Percentiles rank a stretch among this genome's conserved stretches.
phyloP scores from a whole-genome alignment of 2,888 invertebrate genomes.

The Anaspis maculata region DNA sequence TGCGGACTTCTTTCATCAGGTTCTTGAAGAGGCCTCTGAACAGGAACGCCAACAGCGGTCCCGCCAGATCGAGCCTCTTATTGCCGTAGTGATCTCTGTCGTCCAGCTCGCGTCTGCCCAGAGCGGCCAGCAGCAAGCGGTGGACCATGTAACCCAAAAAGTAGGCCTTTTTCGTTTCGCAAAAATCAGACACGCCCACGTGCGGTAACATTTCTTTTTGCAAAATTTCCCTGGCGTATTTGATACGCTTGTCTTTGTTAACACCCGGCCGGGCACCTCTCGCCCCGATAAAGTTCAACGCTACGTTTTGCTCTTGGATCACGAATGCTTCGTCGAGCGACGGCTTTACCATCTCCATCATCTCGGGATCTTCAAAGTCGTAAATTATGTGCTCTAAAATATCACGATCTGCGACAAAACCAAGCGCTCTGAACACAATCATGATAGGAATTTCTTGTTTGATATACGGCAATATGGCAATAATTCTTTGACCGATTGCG shows the following conservation, averaged over 20 bases:
- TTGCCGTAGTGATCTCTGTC: constrained; percentile 99
- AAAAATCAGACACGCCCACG: constrained; percentile 98
- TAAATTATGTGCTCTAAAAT: constrained; percentile 99
- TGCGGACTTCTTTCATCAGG: constrained; percentile 91
- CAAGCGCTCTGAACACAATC: constrained; percentile 96
- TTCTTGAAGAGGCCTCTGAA: constrained; percentile 96
- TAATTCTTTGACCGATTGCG: constrained; percentile 96
- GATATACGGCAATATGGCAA: constrained; percentile 96
- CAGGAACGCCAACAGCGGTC: constrained; percentile 91
- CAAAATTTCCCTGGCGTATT: constrained; percentile 97
- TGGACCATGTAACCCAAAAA: constrained; percentile 99
- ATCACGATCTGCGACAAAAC: constrained; percentile 98
- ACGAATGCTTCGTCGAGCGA: constrained; percentile 99
- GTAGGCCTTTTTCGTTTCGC: constrained; percentile 99
- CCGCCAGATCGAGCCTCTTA: constrained; percentile 95
- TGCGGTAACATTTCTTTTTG: constrained; percentile 99
- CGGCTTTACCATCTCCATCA: constrained; percentile 99
- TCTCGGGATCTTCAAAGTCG: constrained; percentile 99
- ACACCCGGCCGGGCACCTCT: constrained; percentile 97
- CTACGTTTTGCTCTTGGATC: constrained; percentile 98
- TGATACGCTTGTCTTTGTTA: constrained; percentile 96
- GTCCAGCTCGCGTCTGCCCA: constrained; percentile 94
- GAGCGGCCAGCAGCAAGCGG: constrained; percentile 82
- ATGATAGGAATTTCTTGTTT: constrained; percentile 99
- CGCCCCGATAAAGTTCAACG: constrained; percentile 96